phyloP scores from a whole-genome alignment of 2,888 invertebrate genomes.

The Luffia ferchaultella region DNA sequence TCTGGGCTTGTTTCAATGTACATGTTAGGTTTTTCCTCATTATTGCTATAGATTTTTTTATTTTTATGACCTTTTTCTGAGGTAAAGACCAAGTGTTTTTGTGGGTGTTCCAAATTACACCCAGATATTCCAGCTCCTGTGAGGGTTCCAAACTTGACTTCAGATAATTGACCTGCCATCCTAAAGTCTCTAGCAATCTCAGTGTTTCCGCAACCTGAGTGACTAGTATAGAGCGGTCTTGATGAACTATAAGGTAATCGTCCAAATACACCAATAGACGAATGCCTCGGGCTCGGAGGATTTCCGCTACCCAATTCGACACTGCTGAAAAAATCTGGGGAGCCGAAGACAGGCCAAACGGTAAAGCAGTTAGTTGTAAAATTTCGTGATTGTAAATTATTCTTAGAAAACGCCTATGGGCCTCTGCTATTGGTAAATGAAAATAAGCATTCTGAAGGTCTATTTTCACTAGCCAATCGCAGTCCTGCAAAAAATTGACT shows the following conservation, averaged over 20 bases:
- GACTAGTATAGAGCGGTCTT: background rate
- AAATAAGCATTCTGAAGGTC: constrained; percentile 12
- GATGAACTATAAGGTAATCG: constrained; percentile 1
- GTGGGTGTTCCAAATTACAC: background rate
- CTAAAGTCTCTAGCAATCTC: background rate
- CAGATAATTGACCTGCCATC: background rate
- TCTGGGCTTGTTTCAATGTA: background rate
- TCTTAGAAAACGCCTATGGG: constrained; percentile 7
- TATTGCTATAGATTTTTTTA: background rate
- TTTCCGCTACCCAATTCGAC: constrained; percentile 10
- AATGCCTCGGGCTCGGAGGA: background rate
- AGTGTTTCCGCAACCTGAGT: constrained; percentile 3
- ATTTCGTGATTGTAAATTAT: constrained; percentile 4
- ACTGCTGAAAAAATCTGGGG: constrained; percentile 5
- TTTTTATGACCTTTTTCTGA: background rate
- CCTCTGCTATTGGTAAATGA: constrained; percentile 6
- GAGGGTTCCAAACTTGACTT: too few relatives aligned
- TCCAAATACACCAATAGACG: background rate
- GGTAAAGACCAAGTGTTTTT: background rate
- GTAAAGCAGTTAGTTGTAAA: constrained; percentile 7
- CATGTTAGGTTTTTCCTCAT: background rate
- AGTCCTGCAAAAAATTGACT: constrained; percentile 13
- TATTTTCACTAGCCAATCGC: constrained; percentile 11
- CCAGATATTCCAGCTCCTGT: background rate
- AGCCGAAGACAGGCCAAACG: constrained; percentile 8